Percentiles rank a stretch among this genome's conserved stretches.
These are phyloP conservation scores for Prolemur simus DNA, from an alignment of 2,113 vertebrate genomes.

Conservation along the genomic window DNA sequence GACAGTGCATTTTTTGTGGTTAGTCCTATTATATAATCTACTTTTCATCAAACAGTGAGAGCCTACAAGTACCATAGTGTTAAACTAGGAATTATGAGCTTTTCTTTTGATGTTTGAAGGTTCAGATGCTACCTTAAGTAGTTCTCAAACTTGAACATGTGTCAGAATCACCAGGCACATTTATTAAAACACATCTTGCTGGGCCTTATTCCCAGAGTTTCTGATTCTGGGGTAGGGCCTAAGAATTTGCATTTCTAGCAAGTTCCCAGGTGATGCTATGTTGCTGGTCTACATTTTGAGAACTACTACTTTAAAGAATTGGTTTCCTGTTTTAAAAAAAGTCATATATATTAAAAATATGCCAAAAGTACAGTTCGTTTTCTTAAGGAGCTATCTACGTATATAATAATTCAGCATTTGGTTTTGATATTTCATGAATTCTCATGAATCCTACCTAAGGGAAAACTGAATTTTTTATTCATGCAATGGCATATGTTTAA, in stretches of 20 bases:
- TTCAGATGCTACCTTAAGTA: neutral
- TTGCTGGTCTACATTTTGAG: neutral
- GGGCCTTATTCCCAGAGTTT: neutral
- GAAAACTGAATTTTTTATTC: slow-evolving; percentile 26
- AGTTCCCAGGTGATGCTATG: neutral
- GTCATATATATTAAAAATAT: neutral
- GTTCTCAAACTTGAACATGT: neutral
- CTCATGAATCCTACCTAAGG: neutral
- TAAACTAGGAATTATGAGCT: neutral
- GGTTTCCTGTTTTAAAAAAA: neutral
- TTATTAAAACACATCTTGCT: neutral
- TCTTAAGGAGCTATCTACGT: neutral
- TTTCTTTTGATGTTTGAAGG: neutral
- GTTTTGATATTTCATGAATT: neutral
- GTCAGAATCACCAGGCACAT: neutral
- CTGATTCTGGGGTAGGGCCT: neutral
- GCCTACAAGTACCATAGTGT: neutral
- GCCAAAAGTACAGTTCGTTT: neutral
- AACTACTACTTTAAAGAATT: neutral
- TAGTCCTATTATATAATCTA: neutral
- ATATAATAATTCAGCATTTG: neutral
- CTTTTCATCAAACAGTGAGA: neutral
- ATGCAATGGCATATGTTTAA: slow-evolving; percentile 28
- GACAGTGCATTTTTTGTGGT: neutral
- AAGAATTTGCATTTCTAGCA: neutral